These are phyloP conservation scores for Thera britannica DNA, from an alignment of 2,888 invertebrate genomes.

Conservation along the genomic window DNA sequence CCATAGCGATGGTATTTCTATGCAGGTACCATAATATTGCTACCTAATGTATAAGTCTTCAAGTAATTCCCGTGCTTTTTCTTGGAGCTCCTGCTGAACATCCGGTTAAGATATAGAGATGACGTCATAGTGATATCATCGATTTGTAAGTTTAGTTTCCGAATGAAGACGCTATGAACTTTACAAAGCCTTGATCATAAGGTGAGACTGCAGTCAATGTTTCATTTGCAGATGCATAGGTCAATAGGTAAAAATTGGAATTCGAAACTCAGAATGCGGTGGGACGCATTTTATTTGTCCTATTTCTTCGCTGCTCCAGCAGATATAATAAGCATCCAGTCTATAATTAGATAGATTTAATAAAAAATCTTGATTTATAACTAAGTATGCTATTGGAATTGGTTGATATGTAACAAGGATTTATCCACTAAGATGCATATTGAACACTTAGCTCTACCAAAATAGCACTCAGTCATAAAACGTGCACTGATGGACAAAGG, in stretches of 20 bases:
- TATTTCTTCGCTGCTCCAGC: too few relatives aligned
- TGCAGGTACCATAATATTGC: conserved; percentile 11
- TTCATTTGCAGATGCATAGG: conserved; percentile 25
- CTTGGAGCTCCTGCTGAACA: conserved; percentile 30
- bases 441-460: too few relatives aligned
- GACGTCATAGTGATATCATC: conserved; percentile 60
- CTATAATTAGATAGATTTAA: too few relatives aligned
- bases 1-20: conserved; percentile 31
- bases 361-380: too few relatives aligned
- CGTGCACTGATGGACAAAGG: too few relatives aligned
- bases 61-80: conserved; percentile 19
- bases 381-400: too few relatives aligned
- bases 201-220: conserved; percentile 47
- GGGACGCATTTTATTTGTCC: too few relatives aligned
- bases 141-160: conserved; percentile 40
- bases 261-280: conserved; percentile 15
- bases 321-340: too few relatives aligned
- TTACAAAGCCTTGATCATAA: conserved; percentile 57
- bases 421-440: too few relatives aligned
- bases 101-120: conserved; percentile 37
- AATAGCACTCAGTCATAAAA: too few relatives aligned
- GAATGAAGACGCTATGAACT: conserved; percentile 49
- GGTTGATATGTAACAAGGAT: too few relatives aligned
- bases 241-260: conserved; percentile 2
- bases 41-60: not conserved